These are phyloP conservation scores for Drosophila bipectinata DNA, from an alignment of 1,140 invertebrate species.

Conservation along the genomic window DNA sequence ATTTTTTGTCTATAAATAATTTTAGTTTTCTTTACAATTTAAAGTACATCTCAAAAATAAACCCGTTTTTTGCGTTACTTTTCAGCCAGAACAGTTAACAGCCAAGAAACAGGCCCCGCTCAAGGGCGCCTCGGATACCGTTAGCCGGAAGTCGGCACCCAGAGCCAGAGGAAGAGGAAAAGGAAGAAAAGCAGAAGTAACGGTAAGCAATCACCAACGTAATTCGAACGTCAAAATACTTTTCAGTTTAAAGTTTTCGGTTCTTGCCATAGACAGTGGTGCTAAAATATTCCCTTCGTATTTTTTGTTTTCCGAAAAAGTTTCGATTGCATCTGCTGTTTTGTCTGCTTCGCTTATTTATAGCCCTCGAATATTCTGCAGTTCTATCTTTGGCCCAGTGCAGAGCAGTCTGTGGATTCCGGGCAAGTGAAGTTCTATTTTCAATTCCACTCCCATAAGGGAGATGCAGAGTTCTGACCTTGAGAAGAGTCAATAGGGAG, in stretches of 20 bases:
- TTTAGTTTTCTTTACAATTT: neutral
- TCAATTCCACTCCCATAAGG: slow-evolving; percentile 38
- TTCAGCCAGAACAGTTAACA: slow-evolving; percentile 67
- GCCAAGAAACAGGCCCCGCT: slow-evolving; percentile 56
- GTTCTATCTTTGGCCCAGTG: slow-evolving; percentile 48
- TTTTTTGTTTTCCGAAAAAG: slow-evolving; percentile 17
- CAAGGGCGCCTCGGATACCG: slow-evolving; percentile 73
- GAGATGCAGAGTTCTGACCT: slow-evolving; percentile 40
- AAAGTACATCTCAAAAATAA: neutral
- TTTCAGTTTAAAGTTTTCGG: slow-evolving; percentile 28
- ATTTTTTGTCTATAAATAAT: neutral
- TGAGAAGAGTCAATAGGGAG: slow-evolving; percentile 11
- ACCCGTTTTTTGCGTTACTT: slow-evolving; percentile 2
- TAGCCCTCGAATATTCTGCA: slow-evolving; percentile 41
- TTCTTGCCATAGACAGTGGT: slow-evolving; percentile 3
- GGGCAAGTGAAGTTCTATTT: slow-evolving; percentile 46
- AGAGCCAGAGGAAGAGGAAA: slow-evolving; percentile 8
- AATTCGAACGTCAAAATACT: slow-evolving; percentile 42
- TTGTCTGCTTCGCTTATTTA: slow-evolving; percentile 48
- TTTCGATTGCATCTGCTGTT: slow-evolving; percentile 48
- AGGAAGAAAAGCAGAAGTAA: slow-evolving; percentile 2
- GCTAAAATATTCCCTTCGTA: slow-evolving; percentile 1
- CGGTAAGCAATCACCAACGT: slow-evolving; percentile 37
- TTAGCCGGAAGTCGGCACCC: slow-evolving; percentile 27
- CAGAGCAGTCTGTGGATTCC: slow-evolving; percentile 43